A percentile compares a stretch with the other conserved stretches of the same genome.
phyloP scores from a whole-genome alignment of 2,888 invertebrate genomes.

The Horisme vitalbata region DNA sequence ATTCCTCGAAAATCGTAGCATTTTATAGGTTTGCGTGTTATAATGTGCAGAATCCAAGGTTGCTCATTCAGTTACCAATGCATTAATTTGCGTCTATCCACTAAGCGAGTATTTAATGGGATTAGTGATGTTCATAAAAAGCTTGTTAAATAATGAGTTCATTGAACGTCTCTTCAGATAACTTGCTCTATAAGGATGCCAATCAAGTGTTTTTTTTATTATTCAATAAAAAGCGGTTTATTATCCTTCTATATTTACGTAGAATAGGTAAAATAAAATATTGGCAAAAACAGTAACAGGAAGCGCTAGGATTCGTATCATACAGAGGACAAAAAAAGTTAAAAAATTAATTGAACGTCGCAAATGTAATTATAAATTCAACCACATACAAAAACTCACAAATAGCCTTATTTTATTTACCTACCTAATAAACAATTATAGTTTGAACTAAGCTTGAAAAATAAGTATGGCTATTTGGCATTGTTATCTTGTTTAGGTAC shows the following conservation, averaged over 20 bases:
- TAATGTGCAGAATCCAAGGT: slow-evolving; percentile 18
- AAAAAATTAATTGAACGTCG: background rate
- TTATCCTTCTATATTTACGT: no score
- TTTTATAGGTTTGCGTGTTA: slow-evolving; percentile 10
- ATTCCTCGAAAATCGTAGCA: slow-evolving; percentile 13
- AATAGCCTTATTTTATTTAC: slow-evolving; percentile 1
- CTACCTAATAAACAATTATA: background rate
- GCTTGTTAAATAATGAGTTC: background rate
- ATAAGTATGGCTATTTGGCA: slow-evolving; percentile 17
- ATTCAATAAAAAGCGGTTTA: no score
- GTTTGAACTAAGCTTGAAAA: background rate
- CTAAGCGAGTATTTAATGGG: no score
- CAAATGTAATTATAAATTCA: background rate
- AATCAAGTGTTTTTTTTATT: no score
- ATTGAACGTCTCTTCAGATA: slow-evolving; percentile 3
- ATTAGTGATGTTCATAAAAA: background rate
- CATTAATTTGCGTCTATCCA: slow-evolving; percentile 20
- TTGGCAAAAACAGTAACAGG: no score
- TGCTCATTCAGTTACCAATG: slow-evolving; percentile 17
- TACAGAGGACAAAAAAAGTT: background rate
- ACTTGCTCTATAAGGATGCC: no score
- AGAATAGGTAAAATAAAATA: no score
- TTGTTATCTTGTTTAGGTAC: no score
- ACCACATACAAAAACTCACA: slow-evolving; percentile 1
- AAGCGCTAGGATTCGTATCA: no score